Evolutionary conservation across 2,113 vertebrate species (phyloP).

Genomic region (Neopipo cinnamomea): DNA sequence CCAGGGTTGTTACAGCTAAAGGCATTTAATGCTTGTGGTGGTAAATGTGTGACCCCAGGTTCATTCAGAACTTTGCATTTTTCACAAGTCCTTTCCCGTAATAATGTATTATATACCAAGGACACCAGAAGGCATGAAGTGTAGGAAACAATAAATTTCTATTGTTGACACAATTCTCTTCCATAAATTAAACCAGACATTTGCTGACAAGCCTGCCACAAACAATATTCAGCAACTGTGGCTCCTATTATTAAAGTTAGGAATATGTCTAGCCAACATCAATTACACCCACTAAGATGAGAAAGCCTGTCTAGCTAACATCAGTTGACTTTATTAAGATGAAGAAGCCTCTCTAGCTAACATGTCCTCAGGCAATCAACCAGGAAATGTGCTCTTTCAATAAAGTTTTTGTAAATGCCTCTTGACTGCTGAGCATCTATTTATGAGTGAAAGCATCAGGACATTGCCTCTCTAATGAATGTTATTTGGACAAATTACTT

Average conservation of each 20-base stretch:
- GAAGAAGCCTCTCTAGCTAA: conserved; percentile 24
- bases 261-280: conserved; percentile 16
- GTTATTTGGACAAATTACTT: neutral
- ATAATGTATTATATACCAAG: neutral
- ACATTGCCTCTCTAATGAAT: neutral
- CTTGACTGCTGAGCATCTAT: neutral
- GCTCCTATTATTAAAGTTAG: conserved; percentile 13
- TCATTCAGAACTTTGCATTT: neutral
- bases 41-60: neutral
- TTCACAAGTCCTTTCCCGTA: neutral
- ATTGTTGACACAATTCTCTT: conserved; percentile 12
- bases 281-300: neutral
- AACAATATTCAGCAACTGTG: neutral
- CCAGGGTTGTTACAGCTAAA: neutral
- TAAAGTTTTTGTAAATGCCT: neutral
- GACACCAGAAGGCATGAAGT: conserved; percentile 12
- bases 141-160: conserved; percentile 43
- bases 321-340: conserved; percentile 29
- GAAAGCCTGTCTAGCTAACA: conserved; percentile 24
- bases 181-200: conserved; percentile 37
- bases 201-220: conserved; percentile 46
- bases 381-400: neutral
- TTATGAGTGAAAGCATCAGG: neutral
- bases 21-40: neutral
- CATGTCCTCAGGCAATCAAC: neutral